Evolutionary conservation across 2,888 invertebrate species (phyloP), one percentile per base, ranked within the genome.

Genomic region (Leucania comma): DNA sequence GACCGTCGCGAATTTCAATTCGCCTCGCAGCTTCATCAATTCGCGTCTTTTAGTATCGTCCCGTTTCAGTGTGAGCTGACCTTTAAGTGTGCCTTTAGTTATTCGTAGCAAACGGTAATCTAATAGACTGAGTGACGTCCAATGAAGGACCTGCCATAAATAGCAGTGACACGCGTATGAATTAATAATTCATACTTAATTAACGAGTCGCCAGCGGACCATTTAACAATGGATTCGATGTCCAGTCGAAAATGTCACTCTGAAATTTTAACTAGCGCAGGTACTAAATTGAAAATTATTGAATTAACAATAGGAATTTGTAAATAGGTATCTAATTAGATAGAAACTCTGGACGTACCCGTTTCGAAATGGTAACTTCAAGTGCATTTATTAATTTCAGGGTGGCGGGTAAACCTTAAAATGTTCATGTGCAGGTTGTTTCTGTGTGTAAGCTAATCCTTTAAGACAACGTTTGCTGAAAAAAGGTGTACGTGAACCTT

Each of bases 61-160:
- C 35, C 65, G 58, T 67, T 59, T 72, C 63, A 53, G 57, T 68
- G 68, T 78, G 63, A 72, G 59, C 61, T 61, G 70, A 59, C 59
- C 48, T 22, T 77, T 35, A 35, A 2, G 10, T 10, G 35, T 35
- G 17, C 42, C 20, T 6, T 42, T 42, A 42, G 20, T 42, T 17
- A 42, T 42, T 20, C 42, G 6, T 17, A 6, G 42, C 42, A 68
- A 80, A 85, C 81, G 79, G 82, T 81, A 80, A 80, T 85, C 75
- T 83, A 71, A 85, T 85, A 84, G 75, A 82, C 67, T 78, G 66
- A 66, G 65, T 72, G 70, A 69, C 60, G 42, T 53, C 58, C 48
- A 61, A 72, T 57, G 51, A 68, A 66, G 56, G 60, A 51, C 54
- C n/a, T 12, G 54, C 58, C 72, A 32, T 63, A 75, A 80, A 75